Base-by-base conservation (phyloP, 2,113 vertebrate species). In the Stomatorhinus ivindoensis region DNA sequence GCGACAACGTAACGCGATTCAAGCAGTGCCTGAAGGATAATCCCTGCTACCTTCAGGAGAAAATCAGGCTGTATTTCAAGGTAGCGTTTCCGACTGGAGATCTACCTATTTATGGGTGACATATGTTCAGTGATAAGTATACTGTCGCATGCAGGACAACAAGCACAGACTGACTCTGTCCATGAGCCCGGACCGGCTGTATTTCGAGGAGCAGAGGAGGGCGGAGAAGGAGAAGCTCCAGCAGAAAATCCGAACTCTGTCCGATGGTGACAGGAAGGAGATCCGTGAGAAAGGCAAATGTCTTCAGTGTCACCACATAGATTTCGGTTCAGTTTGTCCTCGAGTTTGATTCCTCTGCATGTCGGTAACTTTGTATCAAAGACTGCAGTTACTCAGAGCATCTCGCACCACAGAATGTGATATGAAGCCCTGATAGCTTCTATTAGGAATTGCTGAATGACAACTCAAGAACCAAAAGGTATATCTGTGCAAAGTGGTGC, bases 51-150 rank as follows among this genome's bases (percentile, higher is more conserved):
- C 95, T 99, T 50, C 97, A 99, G 92, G 97, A 97, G 50, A 99
- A 97, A 95, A 96, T 99, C 83, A 95, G 94, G 50, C 94, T 91
- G 0, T 98, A 99, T 92, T 98, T 99, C 85, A 97, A 98, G 97
- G 98, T 99, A 94, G 69, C 69, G 0, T 39, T 39, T 39, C 31
- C 42, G 69, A 39, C 19, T 39, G 69, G 69, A 76, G 31, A 76
- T 19, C 9, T 42, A 35, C 69, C 13, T 76, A 42, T 19, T 35
- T 3, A 35, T 17, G 35, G 35, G n/a, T 19, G 15, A 1, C 9
- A 13, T 76, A 6, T 6, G 35, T 76, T 39, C 13, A 1, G 15
- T 42, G 19, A 39, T 6, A 5, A 4, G 69, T 39, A 11, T 17
- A 15, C 5, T 76, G 35, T 39, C 15, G 1, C 48, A 27, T 93